Evolutionary conservation across 2,888 invertebrate species (phyloP).

Genomic region (Lamellibrachia columna): DNA sequence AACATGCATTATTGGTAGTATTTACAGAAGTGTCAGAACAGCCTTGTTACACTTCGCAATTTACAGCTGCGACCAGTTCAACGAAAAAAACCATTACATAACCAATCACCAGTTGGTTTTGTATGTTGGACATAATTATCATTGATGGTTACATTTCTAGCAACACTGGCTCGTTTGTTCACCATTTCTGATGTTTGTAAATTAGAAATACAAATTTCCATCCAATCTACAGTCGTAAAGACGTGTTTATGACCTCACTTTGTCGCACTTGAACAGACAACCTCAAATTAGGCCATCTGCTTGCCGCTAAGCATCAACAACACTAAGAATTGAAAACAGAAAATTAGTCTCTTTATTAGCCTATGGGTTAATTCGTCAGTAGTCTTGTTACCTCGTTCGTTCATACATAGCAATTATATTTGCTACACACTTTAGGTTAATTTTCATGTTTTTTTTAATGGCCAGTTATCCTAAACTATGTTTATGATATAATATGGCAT

Average conservation of each 20-base stretch:
- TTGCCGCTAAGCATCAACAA: neutral
- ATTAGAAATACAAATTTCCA: neutral
- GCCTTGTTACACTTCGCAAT: too few species aligned
- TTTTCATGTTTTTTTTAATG: too few species aligned
- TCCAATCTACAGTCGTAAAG: neutral
- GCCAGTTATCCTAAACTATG: too few species aligned
- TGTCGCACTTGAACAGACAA: neutral
- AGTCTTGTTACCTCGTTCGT: too few species aligned
- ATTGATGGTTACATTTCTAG: neutral
- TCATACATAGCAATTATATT: too few species aligned
- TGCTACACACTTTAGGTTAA: too few species aligned
- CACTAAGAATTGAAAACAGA: neutral
- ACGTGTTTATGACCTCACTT: neutral
- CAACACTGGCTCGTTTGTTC: neutral
- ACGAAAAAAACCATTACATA: neutral
- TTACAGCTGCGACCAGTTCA: neutral
- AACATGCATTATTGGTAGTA: too few species aligned
- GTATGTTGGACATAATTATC: too few species aligned
- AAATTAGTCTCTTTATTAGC: too few species aligned
- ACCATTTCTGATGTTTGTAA: neutral
- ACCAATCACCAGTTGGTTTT: neutral
- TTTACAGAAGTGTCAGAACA: too few species aligned
- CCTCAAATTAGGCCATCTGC: neutral
- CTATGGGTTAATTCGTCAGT: too few species aligned
- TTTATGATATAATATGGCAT: too few species aligned